Evolutionary conservation across 1,140 invertebrate species (phyloP).

Genomic region (Chrysoperla carnea): DNA sequence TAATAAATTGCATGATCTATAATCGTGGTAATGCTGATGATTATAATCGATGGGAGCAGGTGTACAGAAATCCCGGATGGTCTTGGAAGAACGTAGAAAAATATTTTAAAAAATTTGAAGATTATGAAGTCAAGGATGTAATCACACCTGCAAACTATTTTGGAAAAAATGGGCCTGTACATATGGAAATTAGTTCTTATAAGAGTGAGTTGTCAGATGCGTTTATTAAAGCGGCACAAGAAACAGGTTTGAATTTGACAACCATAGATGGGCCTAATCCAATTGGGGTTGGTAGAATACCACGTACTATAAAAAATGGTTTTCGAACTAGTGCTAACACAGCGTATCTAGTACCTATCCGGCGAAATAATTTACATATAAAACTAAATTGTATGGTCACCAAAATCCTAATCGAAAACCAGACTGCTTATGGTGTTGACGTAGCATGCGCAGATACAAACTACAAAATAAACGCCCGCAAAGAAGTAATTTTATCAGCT

Average conservation of each 20-base stretch:
- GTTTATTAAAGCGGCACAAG: conserved; percentile 29
- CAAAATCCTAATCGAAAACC: conserved; percentile 34
- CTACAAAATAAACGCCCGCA: conserved; percentile 27
- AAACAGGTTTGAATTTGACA: conserved; percentile 28
- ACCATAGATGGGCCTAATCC: conserved; percentile 31
- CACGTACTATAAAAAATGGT: conserved; percentile 22
- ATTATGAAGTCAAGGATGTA: conserved; percentile 13
- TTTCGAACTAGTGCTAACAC: conserved; percentile 29
- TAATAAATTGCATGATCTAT: conserved; percentile 96
- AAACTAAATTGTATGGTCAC: conserved; percentile 37
- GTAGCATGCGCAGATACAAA: conserved; percentile 28
- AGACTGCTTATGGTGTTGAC: conserved; percentile 35
- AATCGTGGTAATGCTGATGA: conserved; percentile 82
- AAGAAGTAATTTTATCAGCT: conserved; percentile 49
- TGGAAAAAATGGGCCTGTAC: conserved; percentile 12
- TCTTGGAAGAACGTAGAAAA: conserved; percentile 38
- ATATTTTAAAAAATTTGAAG: conserved; percentile 25
- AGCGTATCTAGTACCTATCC: conserved; percentile 30
- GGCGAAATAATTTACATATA: conserved; percentile 44
- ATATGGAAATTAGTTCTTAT: conserved; percentile 9
- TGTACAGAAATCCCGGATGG: conserved; percentile 49
- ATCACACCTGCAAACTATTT: conserved; percentile 19
- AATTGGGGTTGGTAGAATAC: conserved; percentile 21
- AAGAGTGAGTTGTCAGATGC: conserved; percentile 16
- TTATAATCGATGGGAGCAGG: conserved; percentile 82